Evolutionary conservation across 1,140 invertebrate genomes (phyloP).

Genomic region (Drosophila equinoxialis): DNA sequence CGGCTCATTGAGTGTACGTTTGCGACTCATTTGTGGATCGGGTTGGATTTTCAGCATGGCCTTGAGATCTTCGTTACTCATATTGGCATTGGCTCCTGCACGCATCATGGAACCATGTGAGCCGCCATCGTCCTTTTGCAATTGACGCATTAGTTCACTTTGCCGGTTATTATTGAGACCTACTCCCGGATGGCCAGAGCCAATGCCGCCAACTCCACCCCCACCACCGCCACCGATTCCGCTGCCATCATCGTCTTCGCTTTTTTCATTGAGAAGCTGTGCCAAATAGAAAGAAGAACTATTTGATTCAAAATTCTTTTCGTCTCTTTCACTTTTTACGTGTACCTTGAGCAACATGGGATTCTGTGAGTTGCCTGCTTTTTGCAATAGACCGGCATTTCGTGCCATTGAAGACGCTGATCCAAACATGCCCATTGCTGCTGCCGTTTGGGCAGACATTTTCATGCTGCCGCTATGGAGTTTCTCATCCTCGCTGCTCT

Average conservation of each 20-base stretch:
- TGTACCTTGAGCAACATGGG: conserved; percentile 91
- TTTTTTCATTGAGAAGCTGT: conserved; percentile 93
- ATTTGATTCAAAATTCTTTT: not conserved
- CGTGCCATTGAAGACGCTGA: conserved; percentile 44
- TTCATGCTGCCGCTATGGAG: conserved; percentile 59
- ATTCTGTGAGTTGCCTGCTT: conserved; percentile 76
- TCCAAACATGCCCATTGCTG: conserved; percentile 55
- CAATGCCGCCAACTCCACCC: not conserved
- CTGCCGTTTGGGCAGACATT: conserved; percentile 48
- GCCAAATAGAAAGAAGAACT: conserved; percentile 53
- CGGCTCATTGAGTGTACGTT: conserved; percentile 88
- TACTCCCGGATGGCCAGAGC: conserved; percentile 62
- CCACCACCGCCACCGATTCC: conserved; percentile 27
- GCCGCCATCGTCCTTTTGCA: conserved; percentile 87
- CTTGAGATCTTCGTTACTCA: conserved; percentile 82
- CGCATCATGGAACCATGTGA: conserved; percentile 86
- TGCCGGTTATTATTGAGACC: conserved; percentile 84
- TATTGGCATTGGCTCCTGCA: conserved; percentile 49
- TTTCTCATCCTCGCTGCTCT: conserved; percentile 89
- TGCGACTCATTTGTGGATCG: conserved; percentile 85
- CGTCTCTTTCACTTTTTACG: not conserved
- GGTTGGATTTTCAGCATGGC: conserved; percentile 84
- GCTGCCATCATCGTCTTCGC: conserved; percentile 89
- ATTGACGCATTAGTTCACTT: conserved; percentile 91
- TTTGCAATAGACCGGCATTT: conserved; percentile 51